phyloP scores from a whole-genome alignment of 2,797 vertebrate species.

The Cossypha heuglini region DNA sequence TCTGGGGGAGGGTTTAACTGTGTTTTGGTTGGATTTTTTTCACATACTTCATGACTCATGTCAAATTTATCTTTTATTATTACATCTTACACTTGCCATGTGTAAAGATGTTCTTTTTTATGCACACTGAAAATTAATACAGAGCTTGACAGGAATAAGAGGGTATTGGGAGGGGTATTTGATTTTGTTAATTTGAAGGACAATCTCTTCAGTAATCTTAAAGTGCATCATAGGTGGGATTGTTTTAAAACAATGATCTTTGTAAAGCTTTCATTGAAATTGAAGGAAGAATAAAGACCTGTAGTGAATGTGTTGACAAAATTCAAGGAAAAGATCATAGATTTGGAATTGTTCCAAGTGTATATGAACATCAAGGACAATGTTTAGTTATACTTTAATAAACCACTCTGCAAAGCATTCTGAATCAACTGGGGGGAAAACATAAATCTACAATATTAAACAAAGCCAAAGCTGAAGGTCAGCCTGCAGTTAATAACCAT shows the following conservation, averaged over 20 bases:
- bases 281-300: neutral
- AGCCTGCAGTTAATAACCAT: neutral
- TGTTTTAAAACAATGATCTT: neutral
- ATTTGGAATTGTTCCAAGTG: constrained; percentile 78
- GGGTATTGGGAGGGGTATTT: neutral
- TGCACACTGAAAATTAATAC: neutral
- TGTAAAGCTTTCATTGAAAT: neutral
- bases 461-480: constrained; percentile 61
- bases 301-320: neutral
- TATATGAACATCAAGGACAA: constrained; percentile 76
- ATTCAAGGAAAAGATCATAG: constrained; percentile 64
- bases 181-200: neutral
- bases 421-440: constrained; percentile 77
- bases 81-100: neutral
- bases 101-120: neutral
- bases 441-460: constrained; percentile 72
- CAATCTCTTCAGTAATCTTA: neutral
- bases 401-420: constrained; percentile 82
- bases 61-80: neutral
- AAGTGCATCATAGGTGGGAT: neutral
- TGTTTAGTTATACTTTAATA: constrained; percentile 87
- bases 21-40: no score
- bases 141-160: neutral
- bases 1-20: accelerated
- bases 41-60: neutral